phyloP scores from a whole-genome alignment of 2,113 vertebrate species.

The Hemicordylus capensis region DNA sequence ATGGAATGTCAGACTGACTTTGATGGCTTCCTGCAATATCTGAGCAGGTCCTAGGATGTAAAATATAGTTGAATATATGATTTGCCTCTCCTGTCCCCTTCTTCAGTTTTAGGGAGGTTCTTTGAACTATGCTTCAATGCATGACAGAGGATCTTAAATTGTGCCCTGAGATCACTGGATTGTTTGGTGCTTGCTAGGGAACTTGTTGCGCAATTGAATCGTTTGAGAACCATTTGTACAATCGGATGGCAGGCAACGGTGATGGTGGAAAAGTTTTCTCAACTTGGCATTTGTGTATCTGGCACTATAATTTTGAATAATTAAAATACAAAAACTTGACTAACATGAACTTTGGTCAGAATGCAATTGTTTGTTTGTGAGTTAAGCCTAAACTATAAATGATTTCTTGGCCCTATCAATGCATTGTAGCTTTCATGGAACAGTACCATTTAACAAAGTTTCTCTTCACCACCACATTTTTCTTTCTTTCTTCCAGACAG shows the following conservation, averaged over 20 bases:
- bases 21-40: neutral
- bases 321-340: neutral
- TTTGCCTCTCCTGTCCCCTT: neutral
- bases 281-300: neutral
- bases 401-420: neutral
- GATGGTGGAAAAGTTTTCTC: neutral
- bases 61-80: neutral
- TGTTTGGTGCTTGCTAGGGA: neutral
- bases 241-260: neutral
- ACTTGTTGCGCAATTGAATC: neutral
- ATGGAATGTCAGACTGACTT: too few relatives aligned
- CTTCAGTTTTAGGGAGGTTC: neutral
- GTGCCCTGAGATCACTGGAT: neutral
- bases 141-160: neutral
- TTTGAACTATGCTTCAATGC: neutral
- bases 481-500: constrained; percentile 78
- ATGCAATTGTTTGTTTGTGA: neutral
- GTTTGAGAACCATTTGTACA: neutral
- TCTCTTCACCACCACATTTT: constrained; percentile 1
- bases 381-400: neutral
- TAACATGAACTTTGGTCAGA: neutral
- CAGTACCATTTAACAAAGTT: neutral
- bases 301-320: neutral
- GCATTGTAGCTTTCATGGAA: neutral
- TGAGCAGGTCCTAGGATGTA: neutral